Percentiles rank a stretch among this genome's conserved stretches.
Evolutionary conservation across 2,797 vertebrate species (phyloP).

Genomic region (Trachops cirrhosus): DNA sequence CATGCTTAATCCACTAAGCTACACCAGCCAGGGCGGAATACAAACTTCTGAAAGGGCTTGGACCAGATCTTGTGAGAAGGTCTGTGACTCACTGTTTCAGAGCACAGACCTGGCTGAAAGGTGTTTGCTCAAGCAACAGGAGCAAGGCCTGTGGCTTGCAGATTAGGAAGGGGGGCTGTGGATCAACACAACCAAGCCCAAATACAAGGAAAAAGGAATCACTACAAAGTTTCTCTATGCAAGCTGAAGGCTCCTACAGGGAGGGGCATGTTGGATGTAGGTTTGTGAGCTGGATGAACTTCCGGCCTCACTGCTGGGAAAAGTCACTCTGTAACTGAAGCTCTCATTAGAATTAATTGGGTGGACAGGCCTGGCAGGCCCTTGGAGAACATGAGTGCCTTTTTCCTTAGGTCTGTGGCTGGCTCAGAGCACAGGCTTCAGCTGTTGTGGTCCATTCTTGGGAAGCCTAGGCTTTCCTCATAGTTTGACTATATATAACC

Average conservation of each 20-base stretch:
- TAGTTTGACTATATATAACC: not conserved
- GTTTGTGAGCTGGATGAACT: not conserved
- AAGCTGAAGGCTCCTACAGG: not conserved
- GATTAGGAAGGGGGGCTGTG: not conserved
- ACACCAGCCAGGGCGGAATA: too few relatives aligned
- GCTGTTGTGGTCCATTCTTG: conserved; percentile 15
- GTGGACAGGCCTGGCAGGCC: not conserved
- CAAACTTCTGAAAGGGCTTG: not conserved
- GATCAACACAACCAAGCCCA: not conserved
- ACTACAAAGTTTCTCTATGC: not conserved
- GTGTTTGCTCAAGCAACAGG: not conserved
- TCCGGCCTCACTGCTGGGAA: not conserved
- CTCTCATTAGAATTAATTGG: not conserved
- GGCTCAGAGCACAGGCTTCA: not conserved
- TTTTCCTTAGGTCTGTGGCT: conserved; percentile 25
- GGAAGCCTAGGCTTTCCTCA: not conserved
- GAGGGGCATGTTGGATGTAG: not conserved
- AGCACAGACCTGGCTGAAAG: not conserved
- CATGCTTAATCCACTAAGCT: too few relatives aligned
- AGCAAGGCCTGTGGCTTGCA: not conserved
- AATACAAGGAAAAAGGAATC: not conserved
- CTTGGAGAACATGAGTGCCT: not conserved
- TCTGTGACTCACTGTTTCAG: not conserved
- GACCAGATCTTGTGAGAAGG: not conserved
- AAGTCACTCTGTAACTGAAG: not conserved